Evolutionary conservation across 2,888 invertebrate genomes (phyloP).

Genomic region (Aspidapion aeneum): DNA sequence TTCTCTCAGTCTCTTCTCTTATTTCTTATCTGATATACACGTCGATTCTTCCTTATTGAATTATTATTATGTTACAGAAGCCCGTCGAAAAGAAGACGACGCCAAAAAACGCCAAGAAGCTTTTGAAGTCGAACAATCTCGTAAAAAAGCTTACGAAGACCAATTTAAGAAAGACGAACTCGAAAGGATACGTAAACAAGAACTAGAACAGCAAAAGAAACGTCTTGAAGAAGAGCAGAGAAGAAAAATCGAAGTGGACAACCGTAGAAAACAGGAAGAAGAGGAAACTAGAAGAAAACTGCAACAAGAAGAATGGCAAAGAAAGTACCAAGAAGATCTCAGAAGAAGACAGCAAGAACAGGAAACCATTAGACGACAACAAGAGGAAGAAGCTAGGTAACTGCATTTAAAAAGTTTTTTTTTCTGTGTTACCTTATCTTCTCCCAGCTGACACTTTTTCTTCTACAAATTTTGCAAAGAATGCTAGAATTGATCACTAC

Average conservation of each 20-base stretch:
- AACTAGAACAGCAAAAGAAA: conserved; percentile 10
- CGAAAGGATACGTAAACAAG: conserved; percentile 12
- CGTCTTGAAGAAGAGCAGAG: conserved; percentile 1
- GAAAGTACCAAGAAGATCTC: background rate
- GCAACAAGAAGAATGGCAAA: conserved; percentile 30
- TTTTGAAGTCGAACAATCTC: background rate
- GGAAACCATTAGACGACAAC: conserved; percentile 13
- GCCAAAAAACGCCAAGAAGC: background rate
- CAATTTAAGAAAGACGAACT: conserved; percentile 16
- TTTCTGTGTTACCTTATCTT: too few species aligned
- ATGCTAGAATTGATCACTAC: too few species aligned
- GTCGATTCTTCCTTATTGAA: too few species aligned
- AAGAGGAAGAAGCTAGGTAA: conserved; percentile 19
- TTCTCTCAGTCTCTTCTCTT: too few species aligned
- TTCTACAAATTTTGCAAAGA: too few species aligned
- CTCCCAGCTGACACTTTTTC: too few species aligned
- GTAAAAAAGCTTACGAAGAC: conserved; percentile 16
- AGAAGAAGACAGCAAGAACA: conserved; percentile 5
- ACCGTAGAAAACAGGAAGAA: background rate
- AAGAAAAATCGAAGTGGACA: background rate
- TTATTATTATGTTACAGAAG: too few species aligned
- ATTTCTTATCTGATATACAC: too few species aligned
- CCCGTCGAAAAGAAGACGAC: background rate
- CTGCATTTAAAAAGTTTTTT: conserved; percentile 1
- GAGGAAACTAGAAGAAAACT: conserved; percentile 25